Evolutionary conservation across 2,888 invertebrate species (phyloP), one percentile per base, ranked within the genome.

Genomic region (Drosophila prolongata): DNA sequence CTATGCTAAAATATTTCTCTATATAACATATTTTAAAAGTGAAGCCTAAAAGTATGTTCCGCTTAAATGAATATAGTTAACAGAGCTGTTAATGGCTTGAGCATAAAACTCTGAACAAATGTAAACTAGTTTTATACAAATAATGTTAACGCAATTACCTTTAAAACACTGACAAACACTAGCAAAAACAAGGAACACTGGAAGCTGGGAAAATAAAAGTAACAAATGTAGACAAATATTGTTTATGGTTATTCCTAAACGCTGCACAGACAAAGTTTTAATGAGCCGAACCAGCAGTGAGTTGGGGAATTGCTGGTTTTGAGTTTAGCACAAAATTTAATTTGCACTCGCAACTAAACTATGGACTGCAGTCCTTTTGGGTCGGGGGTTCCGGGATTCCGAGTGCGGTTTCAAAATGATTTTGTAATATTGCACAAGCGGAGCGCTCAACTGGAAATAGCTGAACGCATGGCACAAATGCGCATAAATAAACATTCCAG

Each of bases 361-460:
- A 50, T 43, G 24, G 46, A 66, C 38, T 69, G 37, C 43, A 24
- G 38, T 13, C n/a, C 30, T 66, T 19, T 19, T 3, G 43, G 19
- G 13, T 6, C 19, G 37, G 38, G 49, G n/a, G 43, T 54, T 16
- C 34, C 37, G 9, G 56, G 34, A 46, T 24, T 24, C 35, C 55
- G 64, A 77, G 70, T 79, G 87, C 76, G 88, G 82, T 87, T 87
- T 77, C 55, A 54, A 87, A 83, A 83, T 87, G 86, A 83, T 83
- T 83, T 83, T 87, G 86, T 79, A 85, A 85, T 81, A 79, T 82
- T 82, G 82, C 73, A 60, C 86, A 87, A 78, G 77, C 85, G 77
- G 72, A 72, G 88, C 88, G 79, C 82, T 79, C 88, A 85, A 77
- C 82, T 83, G 83, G 79, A 83, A 83, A 82, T 84, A 78, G 87